Evolutionary conservation across 2,888 invertebrate genomes (phyloP), one percentile per base, ranked within the genome.

Genomic region (Ypsolopha sequella): DNA sequence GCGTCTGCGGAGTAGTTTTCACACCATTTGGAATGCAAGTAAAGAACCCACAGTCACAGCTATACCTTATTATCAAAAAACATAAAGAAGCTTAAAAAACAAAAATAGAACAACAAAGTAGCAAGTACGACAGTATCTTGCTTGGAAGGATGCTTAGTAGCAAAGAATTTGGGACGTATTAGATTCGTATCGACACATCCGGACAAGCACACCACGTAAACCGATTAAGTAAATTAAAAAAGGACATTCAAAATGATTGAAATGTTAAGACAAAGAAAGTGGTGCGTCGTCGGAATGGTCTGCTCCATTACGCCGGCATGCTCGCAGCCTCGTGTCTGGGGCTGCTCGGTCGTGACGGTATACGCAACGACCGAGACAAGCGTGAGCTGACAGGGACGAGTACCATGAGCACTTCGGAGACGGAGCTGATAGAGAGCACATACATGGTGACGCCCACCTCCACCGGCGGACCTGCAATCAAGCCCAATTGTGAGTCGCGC

Each of bases 391-490:
- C 71, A 75, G 69, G 70, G 76, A 73, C 80, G 85, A 84, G 85
- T 94, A 97, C 97, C 97, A 97, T 97, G 91, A 96, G 93, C 88
- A 97, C 97, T 93, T 97, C 97, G 88, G 96, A 97, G 89, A 97
- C 95, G 88, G 96, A 96, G 91, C 96, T 95, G 92, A 97, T 97
- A 90, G 95, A 95, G 89, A 97, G 93, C 89, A 97, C 96, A 91
- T 96, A 96, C 94, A 97, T 96, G 89, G 97, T 97, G 90, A 97
- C 95, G 87, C 96, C 96, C 87, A 97, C 97, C 88, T 95, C 96
- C 89, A 98, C 97, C 80, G 97, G 96, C 88, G 94, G 94, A 92
- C 95, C 96, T 97, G 94, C 88, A 95, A 89, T 82, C 82, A 87
- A 85, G 82, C 72, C 84, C 84, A 82, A 79, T 77, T 58, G 78